A percentile compares a stretch with the other conserved stretches of the same genome.
Conservation (phyloP, 2,888 invertebrate genomes). For the Trichogramma dendrolimi region DNA sequence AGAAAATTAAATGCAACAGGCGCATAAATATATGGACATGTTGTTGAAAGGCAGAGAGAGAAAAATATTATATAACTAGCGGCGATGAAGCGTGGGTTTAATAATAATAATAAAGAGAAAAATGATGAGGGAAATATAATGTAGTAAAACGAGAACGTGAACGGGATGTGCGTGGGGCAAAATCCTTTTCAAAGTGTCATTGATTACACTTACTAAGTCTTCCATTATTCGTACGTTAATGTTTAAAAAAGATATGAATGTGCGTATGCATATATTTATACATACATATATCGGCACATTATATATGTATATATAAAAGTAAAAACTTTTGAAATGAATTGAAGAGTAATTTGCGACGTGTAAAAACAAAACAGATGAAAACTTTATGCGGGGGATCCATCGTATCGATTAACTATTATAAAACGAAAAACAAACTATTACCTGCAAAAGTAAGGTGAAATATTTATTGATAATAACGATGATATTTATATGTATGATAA, state of each 20-base stretch:
- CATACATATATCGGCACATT: background rate
- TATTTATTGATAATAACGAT: no score
- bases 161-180: constrained; percentile 23
- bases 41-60: no score
- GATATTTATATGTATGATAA: no score
- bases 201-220: constrained; percentile 43
- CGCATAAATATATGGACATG: no score
- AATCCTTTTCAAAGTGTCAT: constrained; percentile 38
- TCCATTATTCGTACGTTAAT: constrained; percentile 49
- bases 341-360: background rate
- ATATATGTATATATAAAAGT: background rate
- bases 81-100: background rate
- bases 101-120: background rate
- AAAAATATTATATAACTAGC: background rate
- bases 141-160: constrained; percentile 3
- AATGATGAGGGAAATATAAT: background rate
- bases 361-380: no score
- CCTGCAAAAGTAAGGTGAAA: no score
- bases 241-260: constrained; percentile 36
- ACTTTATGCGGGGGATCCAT: no score
- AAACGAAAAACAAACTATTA: no score
- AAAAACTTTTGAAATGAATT: background rate
- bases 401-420: no score
- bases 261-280: background rate
- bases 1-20: no score